These are phyloP conservation scores for Troides aeacus DNA, from an alignment of 2,888 invertebrate species.

Conservation along the genomic window DNA sequence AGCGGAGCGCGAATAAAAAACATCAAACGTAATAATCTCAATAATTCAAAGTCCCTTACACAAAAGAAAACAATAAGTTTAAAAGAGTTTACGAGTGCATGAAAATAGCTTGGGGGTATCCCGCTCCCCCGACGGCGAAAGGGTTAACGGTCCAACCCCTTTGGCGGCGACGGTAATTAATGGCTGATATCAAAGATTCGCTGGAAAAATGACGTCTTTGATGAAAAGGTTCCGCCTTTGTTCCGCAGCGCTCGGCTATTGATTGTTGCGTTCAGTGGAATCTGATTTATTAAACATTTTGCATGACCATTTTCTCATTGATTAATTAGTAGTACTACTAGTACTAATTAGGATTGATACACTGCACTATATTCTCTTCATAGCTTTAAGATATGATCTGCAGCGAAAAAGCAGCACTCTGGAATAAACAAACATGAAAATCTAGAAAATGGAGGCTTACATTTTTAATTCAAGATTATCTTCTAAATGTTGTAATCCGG, in stretches of 20 bases:
- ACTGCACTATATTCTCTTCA: too few species aligned
- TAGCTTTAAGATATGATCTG: too few species aligned
- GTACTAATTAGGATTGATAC: too few species aligned
- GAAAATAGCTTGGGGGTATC: slow-evolving; percentile 64
- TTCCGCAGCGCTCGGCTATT: slow-evolving; percentile 25
- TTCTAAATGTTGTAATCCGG: too few species aligned
- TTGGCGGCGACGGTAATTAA: slow-evolving; percentile 72
- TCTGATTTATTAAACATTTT: too few species aligned
- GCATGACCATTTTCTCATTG: too few species aligned
- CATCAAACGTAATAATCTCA: slow-evolving; percentile 71
- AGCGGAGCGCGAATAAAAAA: slow-evolving; percentile 43
- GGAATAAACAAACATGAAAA: too few species aligned
- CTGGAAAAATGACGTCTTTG: slow-evolving; percentile 54
- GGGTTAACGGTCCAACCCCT: slow-evolving; percentile 68
- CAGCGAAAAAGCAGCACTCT: too few species aligned
- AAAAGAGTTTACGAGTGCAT: slow-evolving; percentile 66
- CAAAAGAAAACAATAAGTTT: slow-evolving; percentile 75
- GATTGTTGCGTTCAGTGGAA: not conserved
- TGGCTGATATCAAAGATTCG: slow-evolving; percentile 59
- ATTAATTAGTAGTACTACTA: too few species aligned
- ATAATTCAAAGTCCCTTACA: slow-evolving; percentile 70
- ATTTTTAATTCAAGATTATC: too few species aligned
- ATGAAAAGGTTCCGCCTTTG: slow-evolving; percentile 50
- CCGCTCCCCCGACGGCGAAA: slow-evolving; percentile 49
- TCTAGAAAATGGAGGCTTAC: too few species aligned